phyloP scores from a whole-genome alignment of 2,113 vertebrate genomes.

The Pelvicachromis taeniatus region DNA sequence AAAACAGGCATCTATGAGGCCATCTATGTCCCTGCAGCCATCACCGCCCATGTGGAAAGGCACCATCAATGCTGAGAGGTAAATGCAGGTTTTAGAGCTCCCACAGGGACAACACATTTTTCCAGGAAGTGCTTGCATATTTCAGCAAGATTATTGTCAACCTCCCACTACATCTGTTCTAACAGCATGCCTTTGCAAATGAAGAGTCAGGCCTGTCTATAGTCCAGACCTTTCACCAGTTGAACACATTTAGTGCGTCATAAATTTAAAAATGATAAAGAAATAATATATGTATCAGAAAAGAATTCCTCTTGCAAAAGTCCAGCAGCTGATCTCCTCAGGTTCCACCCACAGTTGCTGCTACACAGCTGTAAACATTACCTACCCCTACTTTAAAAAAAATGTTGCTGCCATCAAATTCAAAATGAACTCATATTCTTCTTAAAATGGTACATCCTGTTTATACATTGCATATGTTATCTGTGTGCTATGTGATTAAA shows the following conservation, averaged over 20 bases:
- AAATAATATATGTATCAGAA: not conserved
- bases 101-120: not conserved
- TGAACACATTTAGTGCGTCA: not conserved
- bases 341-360: not conserved
- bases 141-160: not conserved
- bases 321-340: not conserved
- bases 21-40: too few relatives aligned
- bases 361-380: not conserved
- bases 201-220: not conserved
- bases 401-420: not conserved
- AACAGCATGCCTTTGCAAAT: not conserved
- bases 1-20: not conserved
- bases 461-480: not conserved
- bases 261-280: not conserved
- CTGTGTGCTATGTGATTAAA: not conserved
- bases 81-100: not conserved
- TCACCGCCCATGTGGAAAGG: too few relatives aligned
- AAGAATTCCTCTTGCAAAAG: not conserved
- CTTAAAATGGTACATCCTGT: not conserved
- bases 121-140: not conserved
- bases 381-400: not conserved
- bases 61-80: not conserved
- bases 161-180: not conserved
- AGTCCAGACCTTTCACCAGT: not conserved
- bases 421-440: not conserved